phyloP scores from a whole-genome alignment of 2,113 vertebrate genomes.

The Bufo gargarizans region DNA sequence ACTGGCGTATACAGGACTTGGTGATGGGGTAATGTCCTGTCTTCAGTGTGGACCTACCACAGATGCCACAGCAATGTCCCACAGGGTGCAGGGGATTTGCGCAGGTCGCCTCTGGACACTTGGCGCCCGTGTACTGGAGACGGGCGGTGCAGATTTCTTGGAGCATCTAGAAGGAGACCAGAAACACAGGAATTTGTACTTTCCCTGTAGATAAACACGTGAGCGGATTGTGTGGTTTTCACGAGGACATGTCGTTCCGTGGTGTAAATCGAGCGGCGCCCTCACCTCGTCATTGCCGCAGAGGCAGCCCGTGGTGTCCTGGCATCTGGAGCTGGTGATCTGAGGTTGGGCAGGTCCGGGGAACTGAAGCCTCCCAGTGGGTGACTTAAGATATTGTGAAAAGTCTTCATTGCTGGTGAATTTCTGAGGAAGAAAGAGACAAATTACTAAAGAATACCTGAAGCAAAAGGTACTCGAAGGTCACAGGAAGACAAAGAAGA shows the following conservation, averaged over 20 bases:
- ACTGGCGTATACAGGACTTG: not conserved
- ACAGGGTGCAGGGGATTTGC: constrained; percentile 76
- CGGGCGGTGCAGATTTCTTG: constrained; percentile 79
- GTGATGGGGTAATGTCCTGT: not conserved
- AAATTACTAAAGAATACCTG: not conserved
- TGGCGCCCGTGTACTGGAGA: constrained; percentile 58
- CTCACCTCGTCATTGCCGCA: constrained; percentile 81
- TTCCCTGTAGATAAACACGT: not conserved
- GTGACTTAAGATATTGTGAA: constrained; percentile 72
- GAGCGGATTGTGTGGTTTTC: not conserved
- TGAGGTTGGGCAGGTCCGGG: constrained; percentile 77
- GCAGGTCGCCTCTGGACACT: constrained; percentile 75
- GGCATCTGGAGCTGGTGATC: constrained; percentile 72
- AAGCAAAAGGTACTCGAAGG: no score
- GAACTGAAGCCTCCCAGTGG: constrained; percentile 82
- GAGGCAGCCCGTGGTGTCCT: constrained; percentile 80
- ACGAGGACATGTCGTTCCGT: not conserved
- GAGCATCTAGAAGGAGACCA: constrained; percentile 65
- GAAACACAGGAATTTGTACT: constrained; percentile 1
- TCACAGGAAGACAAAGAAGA: no score
- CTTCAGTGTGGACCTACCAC: constrained; percentile 71
- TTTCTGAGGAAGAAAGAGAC: constrained; percentile 63
- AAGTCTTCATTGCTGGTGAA: constrained; percentile 74
- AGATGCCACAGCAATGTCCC: constrained; percentile 88
- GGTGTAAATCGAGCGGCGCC: not conserved